Conservation (phyloP, 2,797 vertebrate genomes). For the Hirundo rustica region DNA sequence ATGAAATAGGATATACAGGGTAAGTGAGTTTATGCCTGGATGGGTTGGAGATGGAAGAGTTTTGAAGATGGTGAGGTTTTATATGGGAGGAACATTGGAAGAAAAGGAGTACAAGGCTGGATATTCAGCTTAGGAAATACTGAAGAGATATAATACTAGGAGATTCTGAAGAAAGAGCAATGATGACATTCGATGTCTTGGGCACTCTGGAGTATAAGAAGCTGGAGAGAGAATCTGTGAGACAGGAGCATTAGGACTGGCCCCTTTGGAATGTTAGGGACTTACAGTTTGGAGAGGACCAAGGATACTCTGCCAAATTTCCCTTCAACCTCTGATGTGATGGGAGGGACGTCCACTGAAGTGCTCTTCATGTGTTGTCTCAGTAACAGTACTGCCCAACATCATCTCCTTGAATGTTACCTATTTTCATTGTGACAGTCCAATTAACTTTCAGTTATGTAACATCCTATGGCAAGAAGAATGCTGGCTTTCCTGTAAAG, state of each 20-base stretch:
- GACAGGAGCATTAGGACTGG: rapidly evolving
- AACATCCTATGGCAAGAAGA: not conserved
- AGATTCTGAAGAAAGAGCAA: not conserved
- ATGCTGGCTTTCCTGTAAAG: not conserved
- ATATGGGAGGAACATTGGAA: not conserved
- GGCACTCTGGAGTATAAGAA: not conserved
- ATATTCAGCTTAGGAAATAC: not conserved
- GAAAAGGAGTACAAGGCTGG: not conserved
- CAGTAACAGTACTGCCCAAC: not conserved
- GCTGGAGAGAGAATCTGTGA: not conserved
- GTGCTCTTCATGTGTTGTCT: not conserved
- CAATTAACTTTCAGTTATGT: not conserved
- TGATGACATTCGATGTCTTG: not conserved
- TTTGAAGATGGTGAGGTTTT: not conserved
- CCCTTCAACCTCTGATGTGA: not conserved
- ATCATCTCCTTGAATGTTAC: rapidly evolving
- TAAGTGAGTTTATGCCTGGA: not conserved
- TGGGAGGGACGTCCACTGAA: not conserved
- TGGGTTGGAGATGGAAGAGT: not conserved
- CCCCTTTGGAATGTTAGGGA: not conserved
- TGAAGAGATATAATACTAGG: not conserved
- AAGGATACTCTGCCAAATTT: not conserved
- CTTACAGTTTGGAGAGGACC: not conserved
- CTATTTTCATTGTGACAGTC: not conserved
- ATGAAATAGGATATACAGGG: not conserved